Evolutionary conservation across 30 jellyfish, hydroid and myxozoan species (phyloP).

Genomic region (Aurelia sp.): DNA sequence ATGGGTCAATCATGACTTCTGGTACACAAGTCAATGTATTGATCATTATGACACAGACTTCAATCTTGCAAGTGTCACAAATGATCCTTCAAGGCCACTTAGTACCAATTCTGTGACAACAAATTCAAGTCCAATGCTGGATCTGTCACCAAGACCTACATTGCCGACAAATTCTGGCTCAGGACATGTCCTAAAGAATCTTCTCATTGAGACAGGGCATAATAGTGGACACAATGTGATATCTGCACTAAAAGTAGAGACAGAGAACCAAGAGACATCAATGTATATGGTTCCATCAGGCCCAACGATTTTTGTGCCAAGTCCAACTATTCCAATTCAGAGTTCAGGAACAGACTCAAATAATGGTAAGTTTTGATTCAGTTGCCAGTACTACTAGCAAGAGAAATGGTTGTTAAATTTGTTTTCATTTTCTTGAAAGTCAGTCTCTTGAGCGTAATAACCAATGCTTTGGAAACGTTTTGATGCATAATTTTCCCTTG

Average conservation of each 20-base stretch:
- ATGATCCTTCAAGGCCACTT: slow-evolving; percentile 9
- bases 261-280: slow-evolving; percentile 31
- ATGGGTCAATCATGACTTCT: slow-evolving; percentile 67
- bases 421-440: too few relatives aligned
- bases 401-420: too few relatives aligned
- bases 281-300: slow-evolving; percentile 42
- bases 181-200: neutral
- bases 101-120: neutral
- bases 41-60: slow-evolving; percentile 64
- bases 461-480: too few relatives aligned
- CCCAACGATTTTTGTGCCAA: slow-evolving; percentile 41
- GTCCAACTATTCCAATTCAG: slow-evolving; percentile 65
- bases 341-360: slow-evolving; percentile 34
- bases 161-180: neutral
- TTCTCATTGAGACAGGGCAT: slow-evolving; percentile 21
- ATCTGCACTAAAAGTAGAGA: slow-evolving; percentile 31
- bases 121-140: neutral
- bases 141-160: neutral
- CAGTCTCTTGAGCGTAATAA: too few relatives aligned
- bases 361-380: neutral
- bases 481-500: too few relatives aligned
- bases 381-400: too few relatives aligned
- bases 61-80: slow-evolving; percentile 6
- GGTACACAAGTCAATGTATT: slow-evolving; percentile 68
- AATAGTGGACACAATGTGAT: neutral